Conservation (phyloP, 2,797 vertebrate genomes). For the Pangasius krempfi region DNA sequence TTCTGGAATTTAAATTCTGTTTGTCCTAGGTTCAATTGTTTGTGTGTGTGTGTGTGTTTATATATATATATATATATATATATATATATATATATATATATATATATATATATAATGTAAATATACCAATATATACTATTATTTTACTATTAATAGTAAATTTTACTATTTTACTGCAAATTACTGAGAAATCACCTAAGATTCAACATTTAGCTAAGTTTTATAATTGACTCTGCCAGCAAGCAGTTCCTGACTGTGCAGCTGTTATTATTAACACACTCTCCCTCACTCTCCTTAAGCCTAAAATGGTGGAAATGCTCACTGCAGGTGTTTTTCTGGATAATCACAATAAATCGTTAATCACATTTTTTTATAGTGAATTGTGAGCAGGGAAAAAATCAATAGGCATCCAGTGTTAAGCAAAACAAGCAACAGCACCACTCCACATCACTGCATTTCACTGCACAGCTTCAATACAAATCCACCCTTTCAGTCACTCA, state of each 20-base stretch:
- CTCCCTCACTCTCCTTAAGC: not conserved
- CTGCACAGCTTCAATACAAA: not conserved
- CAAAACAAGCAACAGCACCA: constrained; percentile 13
- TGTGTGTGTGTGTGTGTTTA: too few relatives aligned
- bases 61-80: too few relatives aligned
- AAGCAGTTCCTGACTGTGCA: not conserved
- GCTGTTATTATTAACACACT: not conserved
- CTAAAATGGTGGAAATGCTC: not conserved
- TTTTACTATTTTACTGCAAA: not conserved
- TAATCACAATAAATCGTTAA: not conserved
- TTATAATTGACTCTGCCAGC: not conserved
- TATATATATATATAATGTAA: too few relatives aligned
- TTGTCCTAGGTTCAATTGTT: too few relatives aligned
- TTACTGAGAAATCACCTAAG: not conserved
- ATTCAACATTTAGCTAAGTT: not conserved
- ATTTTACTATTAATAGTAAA: not conserved
- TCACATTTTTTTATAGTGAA: not conserved
- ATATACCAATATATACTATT: too few relatives aligned
- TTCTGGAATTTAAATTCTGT: too few relatives aligned
- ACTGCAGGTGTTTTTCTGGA: not conserved
- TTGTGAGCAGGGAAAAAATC: not conserved
- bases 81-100: too few relatives aligned
- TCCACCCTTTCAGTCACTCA: not conserved
- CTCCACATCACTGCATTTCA: constrained; percentile 7
- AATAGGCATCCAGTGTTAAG: not conserved